Evolutionary conservation across 2,113 vertebrate species (phyloP), one percentile per base, ranked within the genome.

Genomic region (Sarotherodon lohbergeri): DNA sequence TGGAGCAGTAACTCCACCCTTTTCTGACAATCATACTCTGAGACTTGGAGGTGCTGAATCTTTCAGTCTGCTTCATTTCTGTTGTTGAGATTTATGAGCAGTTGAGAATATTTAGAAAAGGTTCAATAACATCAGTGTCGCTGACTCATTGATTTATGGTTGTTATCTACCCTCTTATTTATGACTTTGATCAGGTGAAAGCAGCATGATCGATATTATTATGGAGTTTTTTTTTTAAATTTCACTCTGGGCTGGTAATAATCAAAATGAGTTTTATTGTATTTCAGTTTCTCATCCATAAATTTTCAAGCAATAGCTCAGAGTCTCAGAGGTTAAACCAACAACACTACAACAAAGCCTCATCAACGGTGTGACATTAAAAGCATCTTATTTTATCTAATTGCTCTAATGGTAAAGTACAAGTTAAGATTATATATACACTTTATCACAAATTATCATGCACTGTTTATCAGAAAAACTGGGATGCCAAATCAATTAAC

Each of bases 11-110:
- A 46, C 39, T 73, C 39, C 66, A 46, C 66, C 39, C 66, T 46
- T 68, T 10, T 27, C n/a, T 46, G 7, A 27, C n/a, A 71, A 16
- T 24, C 66, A 0, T 0, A 43, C n/a, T 24, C 66, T 16, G n/a
- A 24, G 66, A 27, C 66, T 43, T 9, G 7, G n/a, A 43, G 39
- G 22, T 46, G 12, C 39, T 73, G 13, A 46, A 16, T 27, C 0
- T 73, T 24, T 43, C 22, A 73, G 22, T 16, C 13, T 1, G 19
- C 63, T 14, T 68, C 36, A 22, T 41, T 68, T 41, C 6, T 41
- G 36, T 14, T 39, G 34, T 22, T 41, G 11, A 68, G 6, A 68
- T 41, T 68, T 41, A 43, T 9, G n/a, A 13, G 39, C 39, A 17
- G 22, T 13, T 71, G n/a, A 73, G 39, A 73, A 6, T 46, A 46